Conservation (phyloP, 2,888 invertebrate genomes). For the Exocentrus adspersus region DNA sequence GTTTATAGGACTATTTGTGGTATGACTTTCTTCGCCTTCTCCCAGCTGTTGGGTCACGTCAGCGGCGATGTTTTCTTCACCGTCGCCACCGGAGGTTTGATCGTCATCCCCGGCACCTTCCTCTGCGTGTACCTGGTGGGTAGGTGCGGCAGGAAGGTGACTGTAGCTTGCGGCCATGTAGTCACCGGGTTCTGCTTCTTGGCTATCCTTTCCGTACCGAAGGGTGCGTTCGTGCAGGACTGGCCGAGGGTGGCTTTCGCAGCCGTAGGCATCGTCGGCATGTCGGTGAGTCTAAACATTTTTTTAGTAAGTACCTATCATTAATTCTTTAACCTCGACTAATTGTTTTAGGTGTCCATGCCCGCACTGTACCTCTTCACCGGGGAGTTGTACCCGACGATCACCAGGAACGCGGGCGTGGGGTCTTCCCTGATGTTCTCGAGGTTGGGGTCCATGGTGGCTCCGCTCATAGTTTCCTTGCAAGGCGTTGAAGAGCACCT, state of each 20-base stretch:
- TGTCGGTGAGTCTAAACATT: constrained; percentile 66
- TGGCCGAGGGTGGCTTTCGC: constrained; percentile 71
- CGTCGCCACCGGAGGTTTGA: constrained; percentile 67
- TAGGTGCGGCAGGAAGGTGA: constrained; percentile 65
- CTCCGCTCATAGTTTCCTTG: constrained; percentile 57
- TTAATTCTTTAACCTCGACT: too few relatives aligned
- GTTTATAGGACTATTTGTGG: constrained; percentile 68
- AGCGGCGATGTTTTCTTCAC: constrained; percentile 68
- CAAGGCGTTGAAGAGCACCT: constrained; percentile 49
- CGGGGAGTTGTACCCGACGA: constrained; percentile 82
- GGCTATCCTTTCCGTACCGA: constrained; percentile 65
- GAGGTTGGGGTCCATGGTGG: constrained; percentile 79
- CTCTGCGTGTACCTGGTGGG: constrained; percentile 66
- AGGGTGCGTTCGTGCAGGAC: constrained; percentile 62
- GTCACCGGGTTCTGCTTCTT: constrained; percentile 66
- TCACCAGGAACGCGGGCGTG: constrained; percentile 79
- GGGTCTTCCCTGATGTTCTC: constrained; percentile 80
- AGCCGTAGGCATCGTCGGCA: constrained; percentile 72
- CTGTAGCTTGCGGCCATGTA: constrained; percentile 65
- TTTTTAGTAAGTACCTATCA: constrained; percentile 3
- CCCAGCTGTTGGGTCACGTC: constrained; percentile 69
- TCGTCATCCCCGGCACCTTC: constrained; percentile 67
- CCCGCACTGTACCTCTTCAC: constrained; percentile 77
- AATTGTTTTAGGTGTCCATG: constrained; percentile 66
- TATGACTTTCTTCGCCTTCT: constrained; percentile 69